Conservation (phyloP, 2,113 vertebrate genomes). For the Callocephalon fimbriatum region DNA sequence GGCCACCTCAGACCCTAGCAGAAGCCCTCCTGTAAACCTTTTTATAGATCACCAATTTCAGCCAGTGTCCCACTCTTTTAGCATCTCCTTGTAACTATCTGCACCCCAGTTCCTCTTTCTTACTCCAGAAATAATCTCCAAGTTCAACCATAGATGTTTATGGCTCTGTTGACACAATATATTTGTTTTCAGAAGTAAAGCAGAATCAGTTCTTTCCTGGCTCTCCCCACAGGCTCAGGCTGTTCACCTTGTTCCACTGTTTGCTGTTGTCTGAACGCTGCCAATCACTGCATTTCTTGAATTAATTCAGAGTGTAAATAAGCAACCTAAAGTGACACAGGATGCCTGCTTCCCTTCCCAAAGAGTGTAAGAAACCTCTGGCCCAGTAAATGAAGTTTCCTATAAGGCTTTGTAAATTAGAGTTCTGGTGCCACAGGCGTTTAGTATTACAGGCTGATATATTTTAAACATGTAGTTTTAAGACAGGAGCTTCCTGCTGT, state of each 20-base stretch:
- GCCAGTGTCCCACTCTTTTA: not conserved
- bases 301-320: not conserved
- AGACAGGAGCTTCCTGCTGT: not conserved
- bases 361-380: not conserved
- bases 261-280: not conserved
- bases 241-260: not conserved
- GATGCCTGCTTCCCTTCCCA: not conserved
- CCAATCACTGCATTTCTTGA: not conserved
- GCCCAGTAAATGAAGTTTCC: not conserved
- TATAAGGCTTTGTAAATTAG: not conserved
- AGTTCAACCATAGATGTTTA: not conserved
- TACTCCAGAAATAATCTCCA: rapidly evolving
- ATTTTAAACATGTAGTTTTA: not conserved
- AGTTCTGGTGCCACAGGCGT: not conserved
- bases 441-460: not conserved
- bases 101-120: not conserved
- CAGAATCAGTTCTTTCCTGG: not conserved
- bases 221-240: not conserved
- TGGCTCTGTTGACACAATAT: not conserved
- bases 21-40: not conserved
- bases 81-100: not conserved
- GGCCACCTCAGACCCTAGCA: not conserved
- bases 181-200: not conserved
- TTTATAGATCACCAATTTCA: not conserved
- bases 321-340: not conserved